Conservation (phyloP, 2,888 invertebrate genomes). For the Perithous albicinctus region DNA sequence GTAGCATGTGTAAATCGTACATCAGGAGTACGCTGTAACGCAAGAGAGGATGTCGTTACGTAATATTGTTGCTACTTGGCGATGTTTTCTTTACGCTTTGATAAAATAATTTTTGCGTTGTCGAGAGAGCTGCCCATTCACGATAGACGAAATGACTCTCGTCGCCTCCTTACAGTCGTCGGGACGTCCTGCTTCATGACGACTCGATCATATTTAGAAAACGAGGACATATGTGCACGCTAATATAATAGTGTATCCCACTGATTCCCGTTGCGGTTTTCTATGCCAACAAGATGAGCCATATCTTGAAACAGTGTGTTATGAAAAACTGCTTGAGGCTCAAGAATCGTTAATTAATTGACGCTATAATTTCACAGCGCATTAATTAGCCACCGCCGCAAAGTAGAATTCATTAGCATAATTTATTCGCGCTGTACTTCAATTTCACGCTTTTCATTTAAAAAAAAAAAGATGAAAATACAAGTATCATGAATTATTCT, state of each 20-base stretch:
- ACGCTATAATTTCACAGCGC: slow-evolving; percentile 24
- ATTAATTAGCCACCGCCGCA: background rate
- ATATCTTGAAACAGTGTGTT: background rate
- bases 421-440: slow-evolving; percentile 19
- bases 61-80: slow-evolving; percentile 60
- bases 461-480: background rate
- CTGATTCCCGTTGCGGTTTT: background rate
- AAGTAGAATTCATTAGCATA: slow-evolving; percentile 15
- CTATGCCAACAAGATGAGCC: background rate
- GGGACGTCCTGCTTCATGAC: background rate
- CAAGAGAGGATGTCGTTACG: slow-evolving; percentile 77
- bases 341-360: slow-evolving; percentile 13
- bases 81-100: slow-evolving; percentile 44
- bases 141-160: slow-evolving; percentile 19
- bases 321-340: background rate
- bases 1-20: slow-evolving; percentile 4
- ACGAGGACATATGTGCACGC: slow-evolving; percentile 2
- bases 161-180: too few relatives aligned
- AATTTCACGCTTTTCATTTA: background rate
- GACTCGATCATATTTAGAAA: background rate
- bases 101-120: slow-evolving; percentile 27
- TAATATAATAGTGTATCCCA: background rate
- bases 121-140: slow-evolving; percentile 3
- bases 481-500: too few relatives aligned
- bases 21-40: slow-evolving; percentile 64